A percentile compares a stretch with the other conserved stretches of the same genome.
Evolutionary conservation across 2,113 vertebrate genomes (phyloP).

Genomic region (Vidua macroura): DNA sequence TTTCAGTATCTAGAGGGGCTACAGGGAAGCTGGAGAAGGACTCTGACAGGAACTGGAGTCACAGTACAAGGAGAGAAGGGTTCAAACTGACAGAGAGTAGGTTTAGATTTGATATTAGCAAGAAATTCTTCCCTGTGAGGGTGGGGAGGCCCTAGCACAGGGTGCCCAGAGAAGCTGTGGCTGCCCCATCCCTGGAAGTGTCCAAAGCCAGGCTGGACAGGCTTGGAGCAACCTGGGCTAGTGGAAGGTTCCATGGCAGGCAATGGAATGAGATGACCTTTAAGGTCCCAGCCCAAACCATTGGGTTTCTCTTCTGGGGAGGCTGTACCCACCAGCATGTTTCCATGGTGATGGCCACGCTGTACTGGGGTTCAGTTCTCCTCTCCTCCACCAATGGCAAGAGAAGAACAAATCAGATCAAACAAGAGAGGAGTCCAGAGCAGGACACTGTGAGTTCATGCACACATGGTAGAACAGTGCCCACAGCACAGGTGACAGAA

Average conservation of each 20-base stretch:
- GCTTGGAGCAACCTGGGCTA: not conserved
- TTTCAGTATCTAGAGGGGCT: not conserved
- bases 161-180: not conserved
- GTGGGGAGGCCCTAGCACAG: not conserved
- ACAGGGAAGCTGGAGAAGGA: not conserved
- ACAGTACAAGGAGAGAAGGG: not conserved
- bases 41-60: not conserved
- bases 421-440: not conserved
- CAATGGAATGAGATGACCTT: accelerated
- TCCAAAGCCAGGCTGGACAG: accelerated
- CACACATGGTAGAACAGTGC: no score
- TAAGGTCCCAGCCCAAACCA: not conserved
- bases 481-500: not conserved
- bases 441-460: not conserved
- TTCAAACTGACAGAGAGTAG: not conserved
- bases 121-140: not conserved
- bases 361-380: not conserved
- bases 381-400: not conserved
- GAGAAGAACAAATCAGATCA: not conserved
- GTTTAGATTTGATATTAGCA: not conserved
- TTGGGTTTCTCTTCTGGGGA: not conserved
- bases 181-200: not conserved
- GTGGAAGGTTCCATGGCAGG: not conserved
- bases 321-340: accelerated
- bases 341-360: not conserved